Conservation (phyloP, 2,888 invertebrate genomes). For the Drosophila ustulata region DNA sequence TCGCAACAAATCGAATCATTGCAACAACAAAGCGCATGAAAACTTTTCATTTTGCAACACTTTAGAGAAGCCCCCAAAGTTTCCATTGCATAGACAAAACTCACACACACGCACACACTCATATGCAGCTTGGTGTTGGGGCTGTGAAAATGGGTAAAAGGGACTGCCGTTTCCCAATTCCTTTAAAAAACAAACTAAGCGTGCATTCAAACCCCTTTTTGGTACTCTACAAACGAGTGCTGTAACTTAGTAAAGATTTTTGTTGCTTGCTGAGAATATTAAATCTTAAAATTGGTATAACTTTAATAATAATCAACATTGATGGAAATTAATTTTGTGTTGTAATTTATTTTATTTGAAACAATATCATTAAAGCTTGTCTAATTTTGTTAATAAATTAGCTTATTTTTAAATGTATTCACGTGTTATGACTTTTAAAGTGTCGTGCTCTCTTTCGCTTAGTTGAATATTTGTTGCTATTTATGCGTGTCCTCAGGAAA, state of each 20-base stretch:
- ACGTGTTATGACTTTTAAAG: too few relatives aligned
- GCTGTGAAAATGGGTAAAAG: not conserved
- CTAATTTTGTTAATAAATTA: too few relatives aligned
- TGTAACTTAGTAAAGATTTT: not conserved
- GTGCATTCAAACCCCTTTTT: constrained; percentile 47
- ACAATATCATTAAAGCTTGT: too few relatives aligned
- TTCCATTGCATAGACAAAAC: constrained; percentile 49
- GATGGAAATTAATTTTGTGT: too few relatives aligned
- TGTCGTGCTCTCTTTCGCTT: too few relatives aligned
- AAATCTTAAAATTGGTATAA: too few relatives aligned
- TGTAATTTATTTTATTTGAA: too few relatives aligned
- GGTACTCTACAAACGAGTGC: constrained; percentile 21
- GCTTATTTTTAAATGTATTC: too few relatives aligned
- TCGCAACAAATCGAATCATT: constrained; percentile 79
- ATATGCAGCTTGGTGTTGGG: constrained; percentile 33
- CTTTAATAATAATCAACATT: too few relatives aligned
- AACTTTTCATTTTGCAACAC: constrained; percentile 77
- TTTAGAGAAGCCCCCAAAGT: constrained; percentile 52
- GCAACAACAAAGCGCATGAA: constrained; percentile 68
- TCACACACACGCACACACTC: constrained; percentile 16
- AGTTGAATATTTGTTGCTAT: too few relatives aligned
- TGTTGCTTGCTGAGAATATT: not conserved
- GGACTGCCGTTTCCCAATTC: constrained; percentile 35
- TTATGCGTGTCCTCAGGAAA: too few relatives aligned
- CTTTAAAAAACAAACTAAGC: constrained; percentile 68